These are phyloP conservation scores for Cataglyphis livida DNA, from an alignment of 2,888 invertebrate species.

Conservation along the genomic window DNA sequence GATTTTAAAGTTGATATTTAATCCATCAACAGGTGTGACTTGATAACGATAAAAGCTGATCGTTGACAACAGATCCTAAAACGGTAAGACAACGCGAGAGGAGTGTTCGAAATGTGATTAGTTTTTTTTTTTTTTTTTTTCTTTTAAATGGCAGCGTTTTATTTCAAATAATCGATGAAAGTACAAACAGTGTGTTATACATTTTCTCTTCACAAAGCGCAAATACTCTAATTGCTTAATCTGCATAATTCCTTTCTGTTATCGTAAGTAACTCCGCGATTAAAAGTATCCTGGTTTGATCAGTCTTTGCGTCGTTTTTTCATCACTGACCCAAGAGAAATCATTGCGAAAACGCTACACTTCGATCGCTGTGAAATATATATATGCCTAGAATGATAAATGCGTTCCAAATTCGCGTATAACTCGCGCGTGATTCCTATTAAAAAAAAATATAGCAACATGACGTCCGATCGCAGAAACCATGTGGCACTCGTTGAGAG, in stretches of 20 bases:
- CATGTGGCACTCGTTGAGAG: constrained; percentile 44
- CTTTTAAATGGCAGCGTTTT: constrained; percentile 68
- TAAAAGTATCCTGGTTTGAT: constrained; percentile 45
- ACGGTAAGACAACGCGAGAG: not conserved
- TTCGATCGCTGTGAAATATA: constrained; percentile 19
- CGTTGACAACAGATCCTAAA: not conserved
- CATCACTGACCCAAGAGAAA: not conserved
- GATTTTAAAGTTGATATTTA: not conserved
- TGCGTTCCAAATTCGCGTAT: not conserved
- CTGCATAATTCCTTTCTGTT: constrained; percentile 58
- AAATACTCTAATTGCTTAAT: constrained; percentile 58
- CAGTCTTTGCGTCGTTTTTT: constrained; percentile 60
- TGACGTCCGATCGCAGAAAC: constrained; percentile 54
- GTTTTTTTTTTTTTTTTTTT: too few species aligned
- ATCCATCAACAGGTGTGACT: not conserved
- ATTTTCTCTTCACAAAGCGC: constrained; percentile 51
- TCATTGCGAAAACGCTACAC: constrained; percentile 32
- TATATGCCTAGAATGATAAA: not conserved
- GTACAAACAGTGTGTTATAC: constrained; percentile 50
- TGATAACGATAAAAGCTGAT: not conserved
- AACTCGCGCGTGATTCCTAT: not conserved
- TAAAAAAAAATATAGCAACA: constrained; percentile 28
- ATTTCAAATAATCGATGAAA: constrained; percentile 61
- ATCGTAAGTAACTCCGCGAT: constrained; percentile 53
- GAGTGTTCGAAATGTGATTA: not conserved